Evolutionary conservation across 1,140 invertebrate species (phyloP), one percentile per base, ranked within the genome.

Genomic region (Drosophila lini): DNA sequence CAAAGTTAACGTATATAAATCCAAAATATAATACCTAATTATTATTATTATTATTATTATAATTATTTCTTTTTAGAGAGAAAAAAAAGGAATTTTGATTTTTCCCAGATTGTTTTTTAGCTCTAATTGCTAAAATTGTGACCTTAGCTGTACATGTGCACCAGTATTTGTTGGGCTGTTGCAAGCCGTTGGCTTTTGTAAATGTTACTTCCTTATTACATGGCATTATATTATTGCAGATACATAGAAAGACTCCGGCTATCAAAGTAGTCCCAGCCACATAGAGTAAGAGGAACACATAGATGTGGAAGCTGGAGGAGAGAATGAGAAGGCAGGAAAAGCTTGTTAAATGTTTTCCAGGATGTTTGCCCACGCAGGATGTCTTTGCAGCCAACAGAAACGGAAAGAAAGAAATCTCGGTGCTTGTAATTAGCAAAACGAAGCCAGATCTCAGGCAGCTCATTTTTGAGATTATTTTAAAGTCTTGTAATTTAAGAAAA

Each of bases 201-300:
- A 86, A 86, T 88, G 82, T 82, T 86, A 78, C 83, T 80, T 86
- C 78, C 83, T 86, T 86, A 88, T 88, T 82, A 86, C 82, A 86
- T 74, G 68, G 68, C 56, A 74, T 73, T 74, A 73, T 71, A 71
- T 70, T 71, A 71, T 70, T 70, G 44, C 65, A 71, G 65, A 67
- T 65, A 67, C 61, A 68, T 36, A 65, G 42, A 44, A 31, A 32
- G 41, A 40, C 34, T 25, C 15, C 15, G 62, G 60, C 64, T 52
- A 68, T 68, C 64, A 68, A 67, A 68, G 63, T 65, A 47, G 63
- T 67, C 63, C 34, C 59, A 38, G 65, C 62, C 69, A 36, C 67
- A 42, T 53, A 71, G 63, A 22, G 25, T 8, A n/a, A 25, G 28
- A 9, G 11, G 15, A 31, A n/a, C 44, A 32, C 19, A 47, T 67